These are phyloP conservation scores for Brachynemurus nebulosus DNA, from an alignment of 2,888 invertebrate genomes.

Conservation along the genomic window DNA sequence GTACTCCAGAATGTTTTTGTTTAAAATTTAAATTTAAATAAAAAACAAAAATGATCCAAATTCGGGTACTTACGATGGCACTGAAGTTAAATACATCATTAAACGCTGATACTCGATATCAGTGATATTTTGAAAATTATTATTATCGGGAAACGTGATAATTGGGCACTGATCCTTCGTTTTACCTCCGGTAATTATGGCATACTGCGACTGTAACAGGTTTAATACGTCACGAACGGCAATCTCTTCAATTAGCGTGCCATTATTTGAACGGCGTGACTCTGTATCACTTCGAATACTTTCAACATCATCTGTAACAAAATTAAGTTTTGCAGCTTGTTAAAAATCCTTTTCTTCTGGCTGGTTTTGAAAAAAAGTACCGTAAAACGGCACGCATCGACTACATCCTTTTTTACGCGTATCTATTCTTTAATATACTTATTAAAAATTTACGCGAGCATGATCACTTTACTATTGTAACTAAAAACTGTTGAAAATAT, in stretches of 20 bases:
- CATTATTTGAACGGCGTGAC: constrained; percentile 18
- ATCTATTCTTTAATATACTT: too few species aligned
- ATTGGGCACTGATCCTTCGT: constrained; percentile 87
- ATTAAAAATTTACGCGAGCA: too few species aligned
- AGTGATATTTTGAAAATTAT: constrained; percentile 68
- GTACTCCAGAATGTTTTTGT: too few species aligned
- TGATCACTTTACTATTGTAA: too few species aligned
- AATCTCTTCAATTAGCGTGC: constrained; percentile 37
- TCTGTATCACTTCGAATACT: constrained; percentile 28
- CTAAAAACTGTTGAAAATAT: too few species aligned
- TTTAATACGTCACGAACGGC: constrained; percentile 72
- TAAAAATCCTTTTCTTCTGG: too few species aligned
- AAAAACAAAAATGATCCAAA: too few species aligned
- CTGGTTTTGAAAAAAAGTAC: too few species aligned
- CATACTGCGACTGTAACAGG: constrained; percentile 75
- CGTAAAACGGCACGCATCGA: too few species aligned
- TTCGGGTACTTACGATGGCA: constrained; percentile 69
- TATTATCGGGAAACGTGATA: constrained; percentile 88
- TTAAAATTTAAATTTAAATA: not conserved
- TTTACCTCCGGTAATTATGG: constrained; percentile 84
- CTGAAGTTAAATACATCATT: constrained; percentile 86
- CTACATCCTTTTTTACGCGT: too few species aligned
- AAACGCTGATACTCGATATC: constrained; percentile 84
- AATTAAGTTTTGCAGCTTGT: too few species aligned
- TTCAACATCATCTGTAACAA: constrained; percentile 28